These are phyloP conservation scores for Pocillopora damicornis DNA, from an alignment of 64 coral and sea anemone genomes.

Conservation along the genomic window DNA sequence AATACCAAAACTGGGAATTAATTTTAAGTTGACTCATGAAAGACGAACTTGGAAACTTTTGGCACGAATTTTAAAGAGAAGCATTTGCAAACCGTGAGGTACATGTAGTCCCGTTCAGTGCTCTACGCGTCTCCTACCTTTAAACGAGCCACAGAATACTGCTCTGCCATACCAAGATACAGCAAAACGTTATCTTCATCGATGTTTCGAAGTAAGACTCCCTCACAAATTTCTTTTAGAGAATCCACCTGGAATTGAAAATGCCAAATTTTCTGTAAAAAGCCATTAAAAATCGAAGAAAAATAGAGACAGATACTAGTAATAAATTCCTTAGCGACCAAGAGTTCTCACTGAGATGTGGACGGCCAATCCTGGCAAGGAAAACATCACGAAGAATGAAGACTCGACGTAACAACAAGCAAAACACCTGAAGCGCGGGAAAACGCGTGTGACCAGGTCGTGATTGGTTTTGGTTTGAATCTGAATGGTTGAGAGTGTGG, in stretches of 20 bases:
- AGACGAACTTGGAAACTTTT: neutral
- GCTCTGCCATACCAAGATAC: conserved; percentile 65
- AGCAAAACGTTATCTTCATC: conserved; percentile 62
- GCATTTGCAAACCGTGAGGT: neutral
- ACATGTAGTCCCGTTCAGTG: neutral
- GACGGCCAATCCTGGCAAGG: too few species aligned
- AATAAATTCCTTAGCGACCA: neutral
- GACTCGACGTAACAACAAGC: too few species aligned
- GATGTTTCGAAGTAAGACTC: conserved; percentile 39
- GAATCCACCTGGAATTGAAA: conserved; percentile 50
- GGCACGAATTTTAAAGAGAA: neutral
- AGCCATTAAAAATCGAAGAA: too few species aligned
- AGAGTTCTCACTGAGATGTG: too few species aligned
- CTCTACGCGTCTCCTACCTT: conserved; percentile 44
- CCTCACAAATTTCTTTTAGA: conserved; percentile 84
- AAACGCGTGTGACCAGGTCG: neutral
- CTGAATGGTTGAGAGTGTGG: too few species aligned
- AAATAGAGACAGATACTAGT: neutral
- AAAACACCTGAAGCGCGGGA: neutral
- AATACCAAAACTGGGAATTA: too few species aligned
- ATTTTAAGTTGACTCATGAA: too few species aligned
- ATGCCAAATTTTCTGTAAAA: neutral
- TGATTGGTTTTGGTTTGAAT: neutral
- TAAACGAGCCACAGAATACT: conserved; percentile 51
- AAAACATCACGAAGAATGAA: too few species aligned